phyloP scores from a whole-genome alignment of 1,140 invertebrate species.

The Drosophila varians region DNA sequence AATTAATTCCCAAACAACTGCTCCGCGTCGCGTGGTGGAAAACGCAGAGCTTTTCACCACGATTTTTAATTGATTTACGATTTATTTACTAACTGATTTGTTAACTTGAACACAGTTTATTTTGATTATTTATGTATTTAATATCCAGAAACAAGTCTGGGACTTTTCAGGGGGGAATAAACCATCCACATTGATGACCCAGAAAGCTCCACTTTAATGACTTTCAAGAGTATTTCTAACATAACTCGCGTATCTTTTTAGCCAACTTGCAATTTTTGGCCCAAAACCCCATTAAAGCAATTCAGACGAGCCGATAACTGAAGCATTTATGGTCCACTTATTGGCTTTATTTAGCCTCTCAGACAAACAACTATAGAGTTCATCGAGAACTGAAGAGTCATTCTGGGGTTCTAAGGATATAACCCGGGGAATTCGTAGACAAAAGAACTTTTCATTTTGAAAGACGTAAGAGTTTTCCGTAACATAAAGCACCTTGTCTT shows the following conservation, averaged over 20 bases:
- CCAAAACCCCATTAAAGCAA: not conserved
- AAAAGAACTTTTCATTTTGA: not conserved
- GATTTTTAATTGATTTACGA: not conserved
- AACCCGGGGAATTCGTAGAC: not conserved
- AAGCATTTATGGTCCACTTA: slow-evolving; percentile 7
- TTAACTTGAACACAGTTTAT: no score
- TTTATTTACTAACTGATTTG: no score
- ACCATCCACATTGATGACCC: no score
- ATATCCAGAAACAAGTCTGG: no score
- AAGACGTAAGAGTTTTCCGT: not conserved
- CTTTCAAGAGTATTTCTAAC: slow-evolving; percentile 3
- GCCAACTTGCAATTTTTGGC: slow-evolving; percentile 31
- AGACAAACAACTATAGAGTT: not conserved
- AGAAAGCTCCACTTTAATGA: not conserved
- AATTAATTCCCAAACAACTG: slow-evolving; percentile 44
- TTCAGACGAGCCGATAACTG: slow-evolving; percentile 11
- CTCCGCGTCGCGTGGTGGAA: not conserved
- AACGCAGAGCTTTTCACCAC: slow-evolving; percentile 1
- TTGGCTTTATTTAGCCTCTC: not conserved
- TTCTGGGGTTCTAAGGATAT: not conserved
- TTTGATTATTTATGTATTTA: no score
- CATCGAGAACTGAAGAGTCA: not conserved
- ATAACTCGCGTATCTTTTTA: not conserved
- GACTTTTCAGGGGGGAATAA: no score
- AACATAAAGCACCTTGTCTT: not conserved